Percentiles rank a stretch among this genome's conserved stretches.
Evolutionary conservation across 2,113 vertebrate species (phyloP).

Genomic region (Crocuta crocuta): DNA sequence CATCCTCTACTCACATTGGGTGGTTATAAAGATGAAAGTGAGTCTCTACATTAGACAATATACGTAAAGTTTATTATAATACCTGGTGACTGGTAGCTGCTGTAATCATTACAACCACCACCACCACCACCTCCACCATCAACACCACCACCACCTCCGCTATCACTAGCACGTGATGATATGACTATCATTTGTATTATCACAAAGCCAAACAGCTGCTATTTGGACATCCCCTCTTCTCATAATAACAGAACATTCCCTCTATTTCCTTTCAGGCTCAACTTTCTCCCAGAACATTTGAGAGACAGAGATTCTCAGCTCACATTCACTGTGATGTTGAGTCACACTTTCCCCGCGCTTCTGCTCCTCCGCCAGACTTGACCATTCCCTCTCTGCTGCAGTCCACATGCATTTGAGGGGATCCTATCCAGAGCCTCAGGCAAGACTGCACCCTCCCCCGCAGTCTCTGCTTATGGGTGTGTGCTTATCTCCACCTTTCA

Average conservation of each 20-base stretch:
- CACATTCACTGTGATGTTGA: background rate
- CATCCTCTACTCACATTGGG: background rate
- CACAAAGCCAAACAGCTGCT: background rate
- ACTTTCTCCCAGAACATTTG: background rate
- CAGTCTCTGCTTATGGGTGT: background rate
- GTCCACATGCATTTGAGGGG: no score
- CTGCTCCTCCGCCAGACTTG: background rate
- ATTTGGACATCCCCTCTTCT: background rate
- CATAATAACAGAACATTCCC: background rate
- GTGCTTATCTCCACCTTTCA: background rate
- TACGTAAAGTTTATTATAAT: background rate
- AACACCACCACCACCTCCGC: background rate
- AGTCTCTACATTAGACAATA: background rate
- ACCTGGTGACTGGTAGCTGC: background rate
- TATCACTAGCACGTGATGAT: background rate
- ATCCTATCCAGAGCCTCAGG: background rate
- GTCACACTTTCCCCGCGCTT: no score
- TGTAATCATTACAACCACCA: background rate
- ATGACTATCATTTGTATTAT: background rate
- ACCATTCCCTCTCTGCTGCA: background rate
- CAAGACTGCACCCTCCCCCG: background rate
- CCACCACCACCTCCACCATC: background rate
- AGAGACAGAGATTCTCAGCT: background rate
- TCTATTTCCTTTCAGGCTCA: background rate
- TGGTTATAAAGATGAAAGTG: background rate